Evolutionary conservation across 2,888 invertebrate genomes (phyloP).

Genomic region (Osedax fenrisi): DNA sequence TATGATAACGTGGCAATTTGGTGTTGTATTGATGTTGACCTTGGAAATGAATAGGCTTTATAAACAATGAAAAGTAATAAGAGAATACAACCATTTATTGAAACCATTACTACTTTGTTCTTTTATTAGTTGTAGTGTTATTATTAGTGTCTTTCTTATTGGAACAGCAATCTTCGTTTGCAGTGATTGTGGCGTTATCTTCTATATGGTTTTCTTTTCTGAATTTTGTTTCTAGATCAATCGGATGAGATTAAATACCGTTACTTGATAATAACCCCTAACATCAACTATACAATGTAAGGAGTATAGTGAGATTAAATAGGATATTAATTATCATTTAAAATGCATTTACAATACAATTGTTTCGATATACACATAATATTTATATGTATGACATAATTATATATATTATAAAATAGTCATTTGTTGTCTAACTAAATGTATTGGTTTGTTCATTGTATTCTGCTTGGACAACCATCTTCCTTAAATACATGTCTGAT

Average conservation of each 20-base stretch:
- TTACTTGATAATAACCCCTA: too few species aligned
- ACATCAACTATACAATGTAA: too few species aligned
- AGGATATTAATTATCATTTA: too few species aligned
- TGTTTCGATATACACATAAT: neutral
- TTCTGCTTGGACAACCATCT: constrained; percentile 38
- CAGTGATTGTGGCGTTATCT: neutral
- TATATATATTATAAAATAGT: neutral
- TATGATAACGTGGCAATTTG: neutral
- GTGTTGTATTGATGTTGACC: neutral
- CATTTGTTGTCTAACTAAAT: constrained; percentile 34
- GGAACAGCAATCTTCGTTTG: neutral
- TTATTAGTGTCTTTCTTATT: neutral
- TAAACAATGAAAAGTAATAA: neutral
- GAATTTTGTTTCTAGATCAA: neutral
- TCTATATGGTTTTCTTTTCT: neutral
- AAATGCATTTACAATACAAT: too few species aligned
- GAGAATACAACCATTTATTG: neutral
- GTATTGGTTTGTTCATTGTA: constrained; percentile 32
- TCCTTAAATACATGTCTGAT: constrained; percentile 31
- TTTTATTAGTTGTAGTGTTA: neutral
- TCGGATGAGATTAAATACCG: too few species aligned
- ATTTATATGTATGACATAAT: neutral
- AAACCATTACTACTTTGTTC: neutral
- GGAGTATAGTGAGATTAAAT: too few species aligned
- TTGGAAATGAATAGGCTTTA: neutral